phyloP scores from a whole-genome alignment of 1,140 invertebrate species.

The Cydia amplana region DNA sequence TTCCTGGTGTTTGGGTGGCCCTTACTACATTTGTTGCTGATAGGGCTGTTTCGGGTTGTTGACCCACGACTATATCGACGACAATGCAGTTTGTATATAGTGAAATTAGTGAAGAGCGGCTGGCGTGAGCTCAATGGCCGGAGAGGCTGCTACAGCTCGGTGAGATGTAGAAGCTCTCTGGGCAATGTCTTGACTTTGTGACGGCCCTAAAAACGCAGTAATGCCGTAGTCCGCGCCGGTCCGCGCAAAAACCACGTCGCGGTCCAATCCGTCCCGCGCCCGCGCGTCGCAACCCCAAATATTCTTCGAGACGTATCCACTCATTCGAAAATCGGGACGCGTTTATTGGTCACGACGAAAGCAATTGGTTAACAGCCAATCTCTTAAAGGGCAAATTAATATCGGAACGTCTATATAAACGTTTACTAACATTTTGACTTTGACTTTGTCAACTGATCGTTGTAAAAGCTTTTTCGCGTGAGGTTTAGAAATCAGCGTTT shows the following conservation, averaged over 20 bases:
- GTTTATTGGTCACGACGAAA: neutral
- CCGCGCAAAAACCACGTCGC: constrained; percentile 14
- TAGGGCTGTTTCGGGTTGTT: too few species aligned
- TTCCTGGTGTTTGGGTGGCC: neutral
- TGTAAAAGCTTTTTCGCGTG: too few species aligned
- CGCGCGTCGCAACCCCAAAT: constrained; percentile 13
- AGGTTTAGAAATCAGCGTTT: too few species aligned
- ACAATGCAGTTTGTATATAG: too few species aligned
- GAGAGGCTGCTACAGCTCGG: neutral
- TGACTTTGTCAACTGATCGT: neutral
- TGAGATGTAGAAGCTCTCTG: neutral
- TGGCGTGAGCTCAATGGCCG: neutral
- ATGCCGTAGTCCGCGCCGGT: neutral
- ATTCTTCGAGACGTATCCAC: constrained; percentile 13
- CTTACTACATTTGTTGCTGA: too few species aligned
- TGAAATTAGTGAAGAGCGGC: too few species aligned
- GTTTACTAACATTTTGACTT: neutral
- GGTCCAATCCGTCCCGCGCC: constrained; percentile 13
- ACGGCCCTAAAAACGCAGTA: neutral
- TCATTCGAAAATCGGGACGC: neutral
- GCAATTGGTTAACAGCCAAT: neutral
- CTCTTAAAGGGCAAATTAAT: neutral
- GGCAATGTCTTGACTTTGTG: neutral
- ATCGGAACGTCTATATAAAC: too few species aligned
- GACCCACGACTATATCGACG: too few species aligned